Conservation (phyloP, 2,113 vertebrate genomes). For the Budorcas taxicolor region DNA sequence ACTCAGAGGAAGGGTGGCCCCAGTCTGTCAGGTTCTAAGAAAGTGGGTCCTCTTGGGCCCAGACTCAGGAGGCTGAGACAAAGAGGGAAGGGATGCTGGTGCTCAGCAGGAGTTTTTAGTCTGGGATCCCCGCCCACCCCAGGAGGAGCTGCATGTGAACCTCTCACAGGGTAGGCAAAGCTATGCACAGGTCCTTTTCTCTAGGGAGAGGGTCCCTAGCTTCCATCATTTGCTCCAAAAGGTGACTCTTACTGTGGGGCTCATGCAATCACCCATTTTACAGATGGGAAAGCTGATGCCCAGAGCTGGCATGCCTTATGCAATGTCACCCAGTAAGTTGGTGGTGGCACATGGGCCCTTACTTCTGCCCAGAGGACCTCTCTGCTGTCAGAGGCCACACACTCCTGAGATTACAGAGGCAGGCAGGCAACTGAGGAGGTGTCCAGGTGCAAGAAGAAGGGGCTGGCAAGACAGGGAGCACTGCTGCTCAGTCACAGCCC, state of each 20-base stretch:
- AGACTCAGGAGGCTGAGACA: background rate
- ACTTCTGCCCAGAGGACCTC: background rate
- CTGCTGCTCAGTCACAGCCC: background rate
- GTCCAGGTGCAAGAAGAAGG: background rate
- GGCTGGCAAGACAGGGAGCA: background rate
- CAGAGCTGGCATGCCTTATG: background rate
- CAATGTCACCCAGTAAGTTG: background rate
- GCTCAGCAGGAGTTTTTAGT: background rate
- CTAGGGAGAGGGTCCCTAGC: background rate
- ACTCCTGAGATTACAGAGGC: background rate
- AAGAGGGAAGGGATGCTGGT: background rate
- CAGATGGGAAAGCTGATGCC: background rate
- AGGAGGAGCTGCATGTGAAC: background rate
- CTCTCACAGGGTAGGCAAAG: background rate
- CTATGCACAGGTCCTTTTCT: background rate
- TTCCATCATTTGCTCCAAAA: background rate
- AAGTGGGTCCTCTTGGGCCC: background rate
- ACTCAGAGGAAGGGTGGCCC: constrained; percentile 37
- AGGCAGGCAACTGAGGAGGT: background rate
- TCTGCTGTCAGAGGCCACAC: background rate
- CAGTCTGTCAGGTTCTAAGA: background rate
- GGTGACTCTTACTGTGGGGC: background rate
- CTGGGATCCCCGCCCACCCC: background rate
- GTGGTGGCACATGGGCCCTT: background rate
- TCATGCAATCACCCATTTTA: background rate